Evolutionary conservation across 2,113 vertebrate species (phyloP).

Genomic region (Macroglossus sobrinus): DNA sequence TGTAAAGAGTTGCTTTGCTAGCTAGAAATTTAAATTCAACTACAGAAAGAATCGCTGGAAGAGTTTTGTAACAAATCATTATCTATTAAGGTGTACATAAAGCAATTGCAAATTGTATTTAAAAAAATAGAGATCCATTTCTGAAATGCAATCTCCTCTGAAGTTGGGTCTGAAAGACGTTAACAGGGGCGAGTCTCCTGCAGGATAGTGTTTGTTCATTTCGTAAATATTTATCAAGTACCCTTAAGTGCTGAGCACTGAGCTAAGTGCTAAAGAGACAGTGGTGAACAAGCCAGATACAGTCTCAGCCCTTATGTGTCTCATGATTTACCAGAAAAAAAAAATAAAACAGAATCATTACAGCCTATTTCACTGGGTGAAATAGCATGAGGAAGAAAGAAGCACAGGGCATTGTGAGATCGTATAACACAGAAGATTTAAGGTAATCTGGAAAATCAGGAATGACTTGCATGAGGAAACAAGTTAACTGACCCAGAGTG

Average conservation of each 20-base stretch:
- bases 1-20: background rate
- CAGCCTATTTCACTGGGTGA: background rate
- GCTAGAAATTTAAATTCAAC: background rate
- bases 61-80: slow-evolving; percentile 23
- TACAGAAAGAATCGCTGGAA: background rate
- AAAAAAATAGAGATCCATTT: slow-evolving; percentile 39
- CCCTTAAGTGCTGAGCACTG: background rate
- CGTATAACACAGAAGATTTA: background rate
- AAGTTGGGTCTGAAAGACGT: background rate
- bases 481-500: background rate
- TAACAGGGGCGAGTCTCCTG: background rate
- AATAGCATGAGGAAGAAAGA: background rate
- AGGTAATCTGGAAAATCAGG: background rate
- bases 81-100: background rate
- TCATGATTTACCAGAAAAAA: slow-evolving; percentile 12
- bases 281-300: background rate
- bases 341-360: background rate
- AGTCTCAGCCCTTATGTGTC: background rate
- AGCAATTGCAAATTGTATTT: slow-evolving; percentile 13
- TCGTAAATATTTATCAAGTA: background rate
- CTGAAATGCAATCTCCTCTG: slow-evolving; percentile 7
- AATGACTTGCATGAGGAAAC: background rate
- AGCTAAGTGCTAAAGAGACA: slow-evolving; percentile 8
- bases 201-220: background rate
- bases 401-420: background rate